Conservation (phyloP, 2,113 vertebrate genomes). For the Chionis minor region DNA sequence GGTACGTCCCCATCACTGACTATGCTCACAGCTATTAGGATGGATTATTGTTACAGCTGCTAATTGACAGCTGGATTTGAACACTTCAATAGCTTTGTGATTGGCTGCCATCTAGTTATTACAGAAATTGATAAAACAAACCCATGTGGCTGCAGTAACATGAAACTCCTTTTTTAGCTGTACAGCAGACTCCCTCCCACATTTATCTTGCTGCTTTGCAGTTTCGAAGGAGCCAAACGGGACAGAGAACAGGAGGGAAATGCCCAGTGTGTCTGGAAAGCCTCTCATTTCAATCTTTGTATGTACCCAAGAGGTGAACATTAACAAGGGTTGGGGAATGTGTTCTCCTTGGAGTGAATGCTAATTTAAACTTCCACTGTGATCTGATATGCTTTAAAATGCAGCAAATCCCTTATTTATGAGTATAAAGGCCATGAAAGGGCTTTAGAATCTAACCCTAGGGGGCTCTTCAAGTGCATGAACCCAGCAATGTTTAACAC, state of each 20-base stretch:
- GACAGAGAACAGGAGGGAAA: not conserved
- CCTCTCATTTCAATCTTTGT: conserved; percentile 16
- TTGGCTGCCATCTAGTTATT: not conserved
- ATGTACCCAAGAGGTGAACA: conserved; percentile 18
- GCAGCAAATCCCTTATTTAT: conserved; percentile 66
- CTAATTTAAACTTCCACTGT: conserved; percentile 51
- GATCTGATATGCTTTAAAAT: conserved; percentile 55
- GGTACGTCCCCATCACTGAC: not conserved
- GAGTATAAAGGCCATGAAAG: conserved; percentile 52
- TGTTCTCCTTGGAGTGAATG: conserved; percentile 32
- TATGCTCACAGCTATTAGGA: not conserved
- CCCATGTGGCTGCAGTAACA: not conserved
- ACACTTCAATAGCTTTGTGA: not conserved
- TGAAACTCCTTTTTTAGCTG: not conserved
- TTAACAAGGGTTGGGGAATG: not conserved
- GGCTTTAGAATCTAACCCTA: conserved; percentile 54
- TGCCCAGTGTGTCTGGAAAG: conserved; percentile 9
- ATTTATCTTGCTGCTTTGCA: not conserved
- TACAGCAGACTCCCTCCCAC: not conserved
- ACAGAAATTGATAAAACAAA: not conserved
- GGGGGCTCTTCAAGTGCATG: conserved; percentile 47
- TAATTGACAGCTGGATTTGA: not conserved
- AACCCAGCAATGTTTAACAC: conserved; percentile 43
- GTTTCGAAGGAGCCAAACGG: not conserved
- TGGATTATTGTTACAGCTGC: not conserved